Percentiles rank a stretch among this genome's conserved stretches.
Evolutionary conservation across 2,797 vertebrate species (phyloP).

Genomic region (Microctenopoma steveboyesi): DNA sequence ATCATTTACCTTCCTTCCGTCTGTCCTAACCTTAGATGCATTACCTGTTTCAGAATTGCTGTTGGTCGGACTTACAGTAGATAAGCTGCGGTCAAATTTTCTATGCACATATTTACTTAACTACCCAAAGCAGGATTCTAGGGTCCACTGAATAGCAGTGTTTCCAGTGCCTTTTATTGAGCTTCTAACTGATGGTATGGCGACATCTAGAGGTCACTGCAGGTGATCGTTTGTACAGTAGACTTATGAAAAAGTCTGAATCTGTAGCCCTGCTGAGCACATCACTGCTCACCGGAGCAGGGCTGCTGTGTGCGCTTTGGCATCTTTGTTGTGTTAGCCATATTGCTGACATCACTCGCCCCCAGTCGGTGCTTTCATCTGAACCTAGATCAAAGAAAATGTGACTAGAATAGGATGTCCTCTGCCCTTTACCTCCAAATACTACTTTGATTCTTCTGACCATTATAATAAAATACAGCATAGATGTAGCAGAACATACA

Average conservation of each 20-base stretch:
- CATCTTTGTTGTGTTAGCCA: conserved; percentile 23
- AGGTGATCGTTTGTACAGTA: too few species aligned
- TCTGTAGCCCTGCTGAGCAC: too few species aligned
- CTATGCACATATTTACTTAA: conserved; percentile 18
- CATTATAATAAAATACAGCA: neutral
- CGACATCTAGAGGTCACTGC: conserved; percentile 46
- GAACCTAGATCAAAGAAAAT: conserved; percentile 66
- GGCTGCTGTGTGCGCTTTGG: conserved; percentile 40
- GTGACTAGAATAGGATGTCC: conserved; percentile 30
- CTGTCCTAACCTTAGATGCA: conserved; percentile 39
- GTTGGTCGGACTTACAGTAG: conserved; percentile 15
- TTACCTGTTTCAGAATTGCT: conserved; percentile 13
- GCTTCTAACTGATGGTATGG: neutral
- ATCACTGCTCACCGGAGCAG: conserved; percentile 25
- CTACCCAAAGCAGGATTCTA: neutral
- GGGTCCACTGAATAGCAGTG: neutral
- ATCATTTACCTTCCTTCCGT: conserved; percentile 42
- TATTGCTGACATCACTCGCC: conserved; percentile 51
- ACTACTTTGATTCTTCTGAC: conserved; percentile 16
- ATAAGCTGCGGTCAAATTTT: conserved; percentile 2
- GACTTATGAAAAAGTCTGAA: too few species aligned
- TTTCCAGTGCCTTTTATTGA: neutral
- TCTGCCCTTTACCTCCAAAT: conserved; percentile 54
- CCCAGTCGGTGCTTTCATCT: conserved; percentile 66
- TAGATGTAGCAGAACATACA: neutral